phyloP scores from a whole-genome alignment of 2,888 invertebrate species.

The Elysia crispata region DNA sequence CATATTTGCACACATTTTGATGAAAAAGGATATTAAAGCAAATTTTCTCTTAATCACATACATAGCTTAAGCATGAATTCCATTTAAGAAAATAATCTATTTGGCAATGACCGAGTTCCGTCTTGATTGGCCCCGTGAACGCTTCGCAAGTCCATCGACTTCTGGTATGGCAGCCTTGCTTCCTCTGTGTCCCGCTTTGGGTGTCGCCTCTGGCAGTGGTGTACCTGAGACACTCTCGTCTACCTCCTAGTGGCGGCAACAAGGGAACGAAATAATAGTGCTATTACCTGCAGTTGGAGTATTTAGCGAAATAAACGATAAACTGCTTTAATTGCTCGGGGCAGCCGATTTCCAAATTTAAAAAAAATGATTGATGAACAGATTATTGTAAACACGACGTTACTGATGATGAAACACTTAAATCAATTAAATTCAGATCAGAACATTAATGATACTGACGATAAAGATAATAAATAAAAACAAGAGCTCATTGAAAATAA shows the following conservation, averaged over 20 bases:
- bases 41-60: not conserved
- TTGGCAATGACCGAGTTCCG: conserved; percentile 37
- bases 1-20: not conserved
- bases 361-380: not conserved
- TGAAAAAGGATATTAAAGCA: not conserved
- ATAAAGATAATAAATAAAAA: too few relatives aligned
- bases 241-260: conserved; percentile 7
- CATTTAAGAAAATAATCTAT: too few relatives aligned
- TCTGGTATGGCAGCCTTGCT: conserved; percentile 27
- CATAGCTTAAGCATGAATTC: not conserved
- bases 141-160: conserved; percentile 11
- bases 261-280: too few relatives aligned
- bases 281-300: too few relatives aligned
- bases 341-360: too few relatives aligned
- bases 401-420: conserved; percentile 2
- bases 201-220: conserved; percentile 23
- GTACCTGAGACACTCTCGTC: conserved; percentile 34
- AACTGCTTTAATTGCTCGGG: too few relatives aligned
- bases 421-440: not conserved
- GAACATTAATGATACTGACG: not conserved
- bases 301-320: too few relatives aligned
- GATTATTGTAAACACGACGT: not conserved
- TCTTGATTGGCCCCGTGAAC: conserved; percentile 21
- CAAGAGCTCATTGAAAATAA: too few relatives aligned
- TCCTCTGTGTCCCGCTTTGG: conserved; percentile 16